Evolutionary conservation across 2,888 invertebrate species (phyloP).

Genomic region (Punctoribates punctum): DNA sequence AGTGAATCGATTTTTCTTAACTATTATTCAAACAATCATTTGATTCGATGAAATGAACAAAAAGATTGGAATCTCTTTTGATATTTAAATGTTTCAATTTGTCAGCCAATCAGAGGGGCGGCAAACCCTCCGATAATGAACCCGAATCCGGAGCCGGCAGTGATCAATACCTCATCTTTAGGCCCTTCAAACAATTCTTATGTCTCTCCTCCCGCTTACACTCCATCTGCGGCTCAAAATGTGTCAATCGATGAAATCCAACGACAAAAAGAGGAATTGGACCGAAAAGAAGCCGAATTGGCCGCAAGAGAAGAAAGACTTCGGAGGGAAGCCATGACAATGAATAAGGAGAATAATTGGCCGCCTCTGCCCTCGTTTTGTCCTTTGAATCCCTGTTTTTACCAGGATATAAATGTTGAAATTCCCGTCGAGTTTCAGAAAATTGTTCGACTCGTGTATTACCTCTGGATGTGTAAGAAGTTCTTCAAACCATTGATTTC

Average conservation of each 20-base stretch:
- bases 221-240: slow-evolving; percentile 60
- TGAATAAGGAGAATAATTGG: slow-evolving; percentile 87
- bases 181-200: neutral
- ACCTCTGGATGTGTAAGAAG: slow-evolving; percentile 90
- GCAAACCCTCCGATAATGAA: slow-evolving; percentile 23
- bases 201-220: slow-evolving; percentile 57
- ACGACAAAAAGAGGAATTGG: slow-evolving; percentile 65
- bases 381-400: slow-evolving; percentile 91
- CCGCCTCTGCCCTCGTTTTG: slow-evolving; percentile 93
- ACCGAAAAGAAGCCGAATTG: slow-evolving; percentile 83
- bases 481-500: neutral
- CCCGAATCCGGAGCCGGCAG: slow-evolving; percentile 35
- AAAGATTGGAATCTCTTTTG: too few relatives aligned
- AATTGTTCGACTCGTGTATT: slow-evolving; percentile 88
- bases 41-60: neutral
- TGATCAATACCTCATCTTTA: slow-evolving; percentile 32
- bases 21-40: too few relatives aligned
- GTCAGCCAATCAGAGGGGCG: slow-evolving; percentile 28
- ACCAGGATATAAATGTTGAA: slow-evolving; percentile 98
- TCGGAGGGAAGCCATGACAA: slow-evolving; percentile 58
- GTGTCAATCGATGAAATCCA: slow-evolving; percentile 54
- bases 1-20: too few relatives aligned
- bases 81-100: too few relatives aligned
- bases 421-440: slow-evolving; percentile 97
- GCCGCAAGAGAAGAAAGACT: slow-evolving; percentile 84